Conservation (phyloP, 2,888 invertebrate species). For the Drosophila mercatorum region DNA sequence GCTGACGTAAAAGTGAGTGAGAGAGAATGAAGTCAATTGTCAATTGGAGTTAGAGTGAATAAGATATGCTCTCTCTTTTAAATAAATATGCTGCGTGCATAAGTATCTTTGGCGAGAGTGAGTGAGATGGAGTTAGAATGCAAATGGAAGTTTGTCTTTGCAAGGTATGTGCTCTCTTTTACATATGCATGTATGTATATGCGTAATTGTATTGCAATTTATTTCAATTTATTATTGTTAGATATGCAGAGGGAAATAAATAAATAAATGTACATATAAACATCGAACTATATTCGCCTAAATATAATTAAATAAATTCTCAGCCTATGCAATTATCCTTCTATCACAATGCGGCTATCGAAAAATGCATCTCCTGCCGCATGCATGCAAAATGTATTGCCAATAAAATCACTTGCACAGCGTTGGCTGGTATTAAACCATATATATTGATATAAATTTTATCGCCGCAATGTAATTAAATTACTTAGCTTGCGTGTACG, state of each 20-base stretch:
- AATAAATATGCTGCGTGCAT: background rate
- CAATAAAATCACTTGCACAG: conserved; percentile 50
- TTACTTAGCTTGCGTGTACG: conserved; percentile 58
- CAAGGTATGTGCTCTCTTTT: background rate
- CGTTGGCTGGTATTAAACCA: conserved; percentile 58
- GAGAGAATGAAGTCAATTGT: no score
- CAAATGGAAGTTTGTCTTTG: background rate
- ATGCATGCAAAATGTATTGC: conserved; percentile 26
- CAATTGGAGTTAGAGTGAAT: background rate
- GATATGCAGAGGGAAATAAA: background rate
- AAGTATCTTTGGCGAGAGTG: background rate
- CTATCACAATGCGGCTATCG: background rate
- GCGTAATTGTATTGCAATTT: background rate
- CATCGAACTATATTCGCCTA: background rate
- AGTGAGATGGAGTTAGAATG: no score
- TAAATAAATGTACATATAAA: background rate
- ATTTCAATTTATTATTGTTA: background rate
- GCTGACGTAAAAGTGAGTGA: background rate
- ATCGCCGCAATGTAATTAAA: conserved; percentile 71
- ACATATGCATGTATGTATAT: background rate
- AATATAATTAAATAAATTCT: conserved; percentile 4
- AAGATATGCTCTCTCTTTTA: background rate
- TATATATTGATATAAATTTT: conserved; percentile 78
- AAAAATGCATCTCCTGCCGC: conserved; percentile 16
- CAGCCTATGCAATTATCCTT: background rate